A percentile compares a stretch with the other conserved stretches of the same genome.
Conservation (phyloP, 2,797 vertebrate species). For the Danio tinwini region DNA sequence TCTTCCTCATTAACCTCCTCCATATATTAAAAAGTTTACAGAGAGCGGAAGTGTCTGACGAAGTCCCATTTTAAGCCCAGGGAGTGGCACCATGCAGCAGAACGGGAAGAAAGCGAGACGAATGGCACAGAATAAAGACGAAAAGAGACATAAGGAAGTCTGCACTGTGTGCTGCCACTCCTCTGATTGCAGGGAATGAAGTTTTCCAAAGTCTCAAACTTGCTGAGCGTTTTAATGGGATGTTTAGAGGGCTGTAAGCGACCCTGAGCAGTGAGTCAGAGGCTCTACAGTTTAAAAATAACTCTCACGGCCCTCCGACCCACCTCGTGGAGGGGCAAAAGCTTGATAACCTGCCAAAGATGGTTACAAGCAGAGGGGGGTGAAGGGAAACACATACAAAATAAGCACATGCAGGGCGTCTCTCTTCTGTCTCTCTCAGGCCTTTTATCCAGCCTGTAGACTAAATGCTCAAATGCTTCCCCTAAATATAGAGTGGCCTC, state of each 20-base stretch:
- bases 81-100: constrained; percentile 31
- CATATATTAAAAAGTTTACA: background rate
- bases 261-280: constrained; percentile 49
- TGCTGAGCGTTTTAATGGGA: constrained; percentile 25
- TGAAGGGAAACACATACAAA: constrained; percentile 51
- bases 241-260: constrained; percentile 31
- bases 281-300: constrained; percentile 76
- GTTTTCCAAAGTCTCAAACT: constrained; percentile 41
- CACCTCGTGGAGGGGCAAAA: constrained; percentile 61
- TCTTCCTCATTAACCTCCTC: background rate
- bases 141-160: constrained; percentile 29
- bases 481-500: constrained; percentile 58
- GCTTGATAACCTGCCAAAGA: constrained; percentile 78
- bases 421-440: constrained; percentile 59
- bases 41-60: background rate
- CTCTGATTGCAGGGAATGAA: constrained; percentile 4
- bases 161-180: constrained; percentile 24
- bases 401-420: constrained; percentile 59
- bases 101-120: constrained; percentile 29
- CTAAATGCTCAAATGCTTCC: constrained; percentile 50
- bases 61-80: constrained; percentile 21
- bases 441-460: constrained; percentile 50
- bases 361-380: constrained; percentile 73
- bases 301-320: constrained; percentile 36
- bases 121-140: constrained; percentile 26